Base-by-base conservation (phyloP, 2,113 vertebrate genomes). In the Danio rerio region DNA sequence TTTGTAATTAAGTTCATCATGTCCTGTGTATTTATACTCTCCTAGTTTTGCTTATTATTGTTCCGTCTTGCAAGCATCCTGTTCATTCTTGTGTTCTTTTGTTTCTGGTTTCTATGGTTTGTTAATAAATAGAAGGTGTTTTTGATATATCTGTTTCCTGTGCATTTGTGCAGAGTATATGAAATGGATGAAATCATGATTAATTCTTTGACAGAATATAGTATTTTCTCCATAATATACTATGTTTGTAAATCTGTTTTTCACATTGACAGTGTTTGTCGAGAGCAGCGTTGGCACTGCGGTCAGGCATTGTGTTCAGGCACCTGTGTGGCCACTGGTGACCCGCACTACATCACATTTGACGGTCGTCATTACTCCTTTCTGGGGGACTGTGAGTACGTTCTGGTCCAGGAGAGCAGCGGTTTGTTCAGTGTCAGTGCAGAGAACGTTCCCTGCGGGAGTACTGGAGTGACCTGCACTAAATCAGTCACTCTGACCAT, bases 301-400 rank as follows among this genome's bases (percentile, higher is more conserved):
- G 88, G 90, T 2, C 89, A 73, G 31, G 84, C 83, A 2, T 71
- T 52, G 31, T 98, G 97, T 0, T 86, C 90, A 0, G 96, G 97
- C 0, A 89, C 90, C n/a, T 98, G 97, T 12, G 87, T 93, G n/a
- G 97, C 95, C 0, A 96, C 94, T 0, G 97, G 97, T 0, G 96
- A 96, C 87, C 96, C 96, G 0, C 97, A 98, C 91, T 98, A 98
- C 9, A 87, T 98, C 89, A 97, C 95, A 0, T 97, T 98, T 0
- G 97, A 98, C 0, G 95, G 97, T 0, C 92, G 95, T 70, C 86
- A 87, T 50, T 95, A 94, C 92, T 95, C 96, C 76, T 98, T 98
- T 90, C 91, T 93, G 0, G 96, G 97, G 0, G 96, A 96, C 93
- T 99, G 97, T 56, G 95, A 97, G 86, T 98, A 98, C 9, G 86